Evolutionary conservation across 2,797 vertebrate species (phyloP), one percentile per base, ranked within the genome.

Genomic region (Caiman crocodilus): DNA sequence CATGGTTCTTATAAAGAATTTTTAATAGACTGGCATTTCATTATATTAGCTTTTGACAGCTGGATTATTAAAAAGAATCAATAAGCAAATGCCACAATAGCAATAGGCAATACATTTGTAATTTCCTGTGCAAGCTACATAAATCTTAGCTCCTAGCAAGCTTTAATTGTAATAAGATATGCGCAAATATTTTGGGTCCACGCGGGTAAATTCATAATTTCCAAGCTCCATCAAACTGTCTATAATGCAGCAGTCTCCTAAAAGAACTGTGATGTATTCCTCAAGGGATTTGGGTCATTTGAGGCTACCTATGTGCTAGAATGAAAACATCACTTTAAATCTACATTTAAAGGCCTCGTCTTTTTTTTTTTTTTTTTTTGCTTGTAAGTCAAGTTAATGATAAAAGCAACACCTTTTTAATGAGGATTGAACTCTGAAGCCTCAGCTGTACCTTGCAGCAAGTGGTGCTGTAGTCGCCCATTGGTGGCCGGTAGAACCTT

Each of bases 21-120:
- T 91, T 87, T 89, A 91, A 89, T 76, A 78, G 4, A 4, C 6
- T 79, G 74, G 20, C n/a, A 79, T 85, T 89, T 87, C 56, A 80
- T 89, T 88, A 81, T 14, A 67, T 12, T 35, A 23, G 30, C 32
- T 42, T 42, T 71, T 76, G 56, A 65, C 28, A 26, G 7, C 3
- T 67, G 20, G 18, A 86, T 42, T 17, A 12, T 60, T 35, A 5
- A 57, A 90, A 61, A 69, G 55, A 64, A 28, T 9, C 10, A 10
- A 10, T 20, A 26, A 63, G 6, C 63, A 76, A 58, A 82, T 75
- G 58, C 83, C 90, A 59, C 67, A 91, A 7, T 15, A 88, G 71
- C 2, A 2, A 89, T 76, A 50, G 23, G 79, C 35, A 83, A 5
- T 60, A 21, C 74, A 7, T 74, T 6, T 67, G 30, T 56, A 76